phyloP scores from a whole-genome alignment of 1,140 invertebrate genomes.

The Scaptomyza hsui region DNA sequence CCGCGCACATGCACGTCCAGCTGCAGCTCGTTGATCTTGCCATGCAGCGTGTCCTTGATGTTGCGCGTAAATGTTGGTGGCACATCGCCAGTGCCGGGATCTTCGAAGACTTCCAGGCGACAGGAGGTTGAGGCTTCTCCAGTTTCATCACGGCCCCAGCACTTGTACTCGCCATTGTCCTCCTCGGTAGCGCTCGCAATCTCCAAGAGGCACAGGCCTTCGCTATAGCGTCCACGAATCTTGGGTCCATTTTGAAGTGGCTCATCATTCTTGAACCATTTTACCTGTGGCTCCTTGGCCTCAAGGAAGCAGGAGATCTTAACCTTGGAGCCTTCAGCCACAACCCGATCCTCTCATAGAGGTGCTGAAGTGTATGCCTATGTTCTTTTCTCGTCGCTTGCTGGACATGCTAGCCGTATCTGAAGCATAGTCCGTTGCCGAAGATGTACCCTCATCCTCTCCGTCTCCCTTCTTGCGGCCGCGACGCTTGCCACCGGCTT shows the following conservation, averaged over 20 bases:
- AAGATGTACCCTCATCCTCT: constrained; percentile 55
- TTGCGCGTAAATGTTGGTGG: constrained; percentile 83
- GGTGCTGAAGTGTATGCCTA: constrained; percentile 79
- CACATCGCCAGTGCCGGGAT: constrained; percentile 77
- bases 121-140: constrained; percentile 74
- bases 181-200: constrained; percentile 85
- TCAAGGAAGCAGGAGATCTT: constrained; percentile 94
- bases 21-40: constrained; percentile 89
- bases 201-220: constrained; percentile 87
- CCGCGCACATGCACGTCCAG: constrained; percentile 91
- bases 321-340: constrained; percentile 89
- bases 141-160: constrained; percentile 86
- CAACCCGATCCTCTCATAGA: constrained; percentile 89
- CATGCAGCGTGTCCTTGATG: constrained; percentile 87
- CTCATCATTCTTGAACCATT: constrained; percentile 90
- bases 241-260: constrained; percentile 83
- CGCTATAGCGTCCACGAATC: constrained; percentile 85
- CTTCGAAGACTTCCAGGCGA: constrained; percentile 71
- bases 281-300: constrained; percentile 89
- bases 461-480: constrained; percentile 60
- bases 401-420: constrained; percentile 73
- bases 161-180: constrained; percentile 88
- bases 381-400: constrained; percentile 77
- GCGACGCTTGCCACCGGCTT: constrained; percentile 59
- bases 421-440: constrained; percentile 70